Base-by-base conservation (phyloP, 2,113 vertebrate genomes). In the Chionodraco myersi region DNA sequence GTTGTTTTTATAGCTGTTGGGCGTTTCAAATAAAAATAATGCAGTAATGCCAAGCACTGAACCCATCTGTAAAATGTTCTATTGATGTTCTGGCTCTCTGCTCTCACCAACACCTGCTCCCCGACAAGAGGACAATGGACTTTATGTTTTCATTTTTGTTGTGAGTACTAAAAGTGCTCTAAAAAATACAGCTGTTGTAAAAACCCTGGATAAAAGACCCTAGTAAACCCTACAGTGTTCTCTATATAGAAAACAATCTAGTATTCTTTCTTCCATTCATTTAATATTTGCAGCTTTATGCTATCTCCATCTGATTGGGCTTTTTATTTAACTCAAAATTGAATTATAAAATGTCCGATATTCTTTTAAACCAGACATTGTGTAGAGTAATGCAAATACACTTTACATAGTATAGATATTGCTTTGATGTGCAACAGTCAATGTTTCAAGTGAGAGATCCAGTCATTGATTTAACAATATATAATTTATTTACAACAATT, bases 401-500 rank as follows among this genome's bases (percentile, higher is more conserved):
- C n/a, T 1, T 45, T 47, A 56, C 53, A 47, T 6, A 62, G 13
- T 18, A 2, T 44, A 1, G 6, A 13, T n/a, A 5, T 21, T n/a
- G 47, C 47, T 3, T 56, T 13, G 0, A 56, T 15, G 18, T 10
- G 16, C 60, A 76, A 54, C 41, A 54, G 18, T 26, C 6, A 47
- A 14, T 51, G 6, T 70, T 56, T 45, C 61, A 87, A 91, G 57
- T 80, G 88, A 93, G 90, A 79, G 63, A 86, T 85, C 85, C 85
- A 88, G 90, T 88, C 91, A 62, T 85, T 89, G 30, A 92, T 92
- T 94, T 95, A 96, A 95, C 95, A 96, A 96, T 96, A 96, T 96
- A 96, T 96, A 96, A 95, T 96, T 96, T 96, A 96, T 96, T 96
- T 96, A 96, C 95, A 96, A 93, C 93, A 91, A 95, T 95, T 96